Evolutionary conservation across 2,888 invertebrate species (phyloP).

Genomic region (Rugalucina vietnamica): DNA sequence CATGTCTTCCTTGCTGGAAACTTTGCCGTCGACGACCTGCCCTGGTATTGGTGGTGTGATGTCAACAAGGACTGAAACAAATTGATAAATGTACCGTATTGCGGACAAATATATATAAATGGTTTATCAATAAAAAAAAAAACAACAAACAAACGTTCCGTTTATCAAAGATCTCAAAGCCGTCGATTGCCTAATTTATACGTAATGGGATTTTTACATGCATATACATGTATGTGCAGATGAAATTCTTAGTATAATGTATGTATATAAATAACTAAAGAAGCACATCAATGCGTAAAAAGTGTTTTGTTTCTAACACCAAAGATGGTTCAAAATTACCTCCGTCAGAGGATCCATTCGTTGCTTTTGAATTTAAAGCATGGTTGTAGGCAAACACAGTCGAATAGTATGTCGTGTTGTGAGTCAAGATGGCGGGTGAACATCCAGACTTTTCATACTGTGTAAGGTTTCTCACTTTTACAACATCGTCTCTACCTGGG

Average conservation of each 20-base stretch:
- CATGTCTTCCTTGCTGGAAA: constrained; percentile 18
- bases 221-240: no score
- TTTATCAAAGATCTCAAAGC: no score
- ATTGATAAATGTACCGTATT: no score
- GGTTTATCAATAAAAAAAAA: no score
- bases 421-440: constrained; percentile 37
- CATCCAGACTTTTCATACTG: constrained; percentile 48
- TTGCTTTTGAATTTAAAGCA: constrained; percentile 63
- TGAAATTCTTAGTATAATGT: no score
- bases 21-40: constrained; percentile 44
- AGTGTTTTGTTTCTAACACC: no score
- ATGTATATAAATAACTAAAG: no score
- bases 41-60: constrained; percentile 56
- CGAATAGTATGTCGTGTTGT: constrained; percentile 66
- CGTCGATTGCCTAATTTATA: no score
- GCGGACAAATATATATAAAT: no score
- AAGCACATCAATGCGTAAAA: no score
- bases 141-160: no score
- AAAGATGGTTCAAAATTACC: constrained; percentile 55
- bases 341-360: constrained; percentile 63
- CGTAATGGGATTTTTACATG: no score
- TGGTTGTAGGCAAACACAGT: constrained; percentile 66
- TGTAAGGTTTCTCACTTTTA: constrained; percentile 43
- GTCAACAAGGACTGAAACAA: constrained; percentile 62
- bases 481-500: constrained; percentile 54